These are phyloP conservation scores for Leptinotarsa haldemani DNA, from an alignment of 2,888 invertebrate species.

Conservation along the genomic window DNA sequence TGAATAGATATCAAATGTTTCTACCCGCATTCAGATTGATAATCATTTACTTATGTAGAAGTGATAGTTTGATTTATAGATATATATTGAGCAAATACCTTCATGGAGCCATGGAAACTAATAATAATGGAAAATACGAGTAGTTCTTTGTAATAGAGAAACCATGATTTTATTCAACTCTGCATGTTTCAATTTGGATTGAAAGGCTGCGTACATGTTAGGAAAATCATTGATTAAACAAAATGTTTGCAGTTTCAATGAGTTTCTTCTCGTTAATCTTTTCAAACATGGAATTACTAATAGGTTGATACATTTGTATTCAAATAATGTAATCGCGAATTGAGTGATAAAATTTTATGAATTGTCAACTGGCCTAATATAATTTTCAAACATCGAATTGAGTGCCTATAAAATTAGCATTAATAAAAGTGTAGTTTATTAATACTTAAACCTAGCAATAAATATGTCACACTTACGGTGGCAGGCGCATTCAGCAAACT, in stretches of 20 bases:
- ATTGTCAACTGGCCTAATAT: not conserved
- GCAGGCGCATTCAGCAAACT: conserved; percentile 33
- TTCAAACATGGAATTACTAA: not conserved
- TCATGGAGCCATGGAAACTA: too few relatives aligned
- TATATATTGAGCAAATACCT: too few relatives aligned
- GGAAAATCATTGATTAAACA: too few relatives aligned
- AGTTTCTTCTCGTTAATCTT: too few relatives aligned
- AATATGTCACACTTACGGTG: conserved; percentile 47
- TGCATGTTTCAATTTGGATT: not conserved
- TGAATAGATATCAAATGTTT: too few relatives aligned
- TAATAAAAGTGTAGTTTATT: conserved; percentile 44
- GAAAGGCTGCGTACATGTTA: not conserved
- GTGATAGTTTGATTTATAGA: too few relatives aligned
- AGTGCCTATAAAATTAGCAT: conserved; percentile 43
- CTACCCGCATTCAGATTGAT: too few relatives aligned
- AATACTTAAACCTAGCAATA: conserved; percentile 42
- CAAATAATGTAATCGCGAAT: not conserved
- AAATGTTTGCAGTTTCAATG: too few relatives aligned
- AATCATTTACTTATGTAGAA: too few relatives aligned
- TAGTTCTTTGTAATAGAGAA: too few relatives aligned
- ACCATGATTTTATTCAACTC: too few relatives aligned
- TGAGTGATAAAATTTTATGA: conserved; percentile 30
- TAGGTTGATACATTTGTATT: not conserved
- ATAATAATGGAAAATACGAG: too few relatives aligned
- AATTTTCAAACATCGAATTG: conserved; percentile 30